Conservation (phyloP, 2,797 vertebrate species). For the Sebastes steindachneri region DNA sequence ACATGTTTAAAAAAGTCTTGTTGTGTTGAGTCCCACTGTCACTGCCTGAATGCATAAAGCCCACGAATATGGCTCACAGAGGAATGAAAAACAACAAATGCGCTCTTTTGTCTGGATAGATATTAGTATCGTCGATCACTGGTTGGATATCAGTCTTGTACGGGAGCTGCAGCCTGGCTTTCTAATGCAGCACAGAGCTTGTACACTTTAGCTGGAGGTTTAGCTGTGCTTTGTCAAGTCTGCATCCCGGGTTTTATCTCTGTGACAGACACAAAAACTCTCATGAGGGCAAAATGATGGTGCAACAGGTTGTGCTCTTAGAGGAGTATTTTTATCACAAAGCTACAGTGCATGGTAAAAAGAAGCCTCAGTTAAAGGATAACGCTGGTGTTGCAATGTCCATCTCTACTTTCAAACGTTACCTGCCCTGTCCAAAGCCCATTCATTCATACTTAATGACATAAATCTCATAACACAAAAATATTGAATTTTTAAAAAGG, state of each 20-base stretch:
- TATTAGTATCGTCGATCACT: slow-evolving; percentile 34
- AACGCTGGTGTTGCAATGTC: neutral
- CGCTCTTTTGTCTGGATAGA: slow-evolving; percentile 24
- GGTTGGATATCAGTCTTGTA: slow-evolving; percentile 29
- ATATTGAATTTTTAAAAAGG: neutral
- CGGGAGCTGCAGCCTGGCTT: neutral
- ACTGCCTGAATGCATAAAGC: slow-evolving; percentile 42
- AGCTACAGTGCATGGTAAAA: neutral
- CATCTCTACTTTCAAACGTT: neutral
- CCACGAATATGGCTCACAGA: slow-evolving; percentile 18
- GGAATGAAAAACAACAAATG: slow-evolving; percentile 39
- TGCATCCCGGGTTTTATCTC: neutral
- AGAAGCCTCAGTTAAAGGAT: neutral
- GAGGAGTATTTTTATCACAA: neutral
- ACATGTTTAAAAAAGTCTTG: slow-evolving; percentile 50
- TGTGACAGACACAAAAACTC: neutral
- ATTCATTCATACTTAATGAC: neutral
- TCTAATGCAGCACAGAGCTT: slow-evolving; percentile 2
- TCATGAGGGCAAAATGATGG: neutral
- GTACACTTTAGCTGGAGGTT: slow-evolving; percentile 14
- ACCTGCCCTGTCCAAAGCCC: neutral
- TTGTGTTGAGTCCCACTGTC: slow-evolving; percentile 37
- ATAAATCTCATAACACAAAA: neutral
- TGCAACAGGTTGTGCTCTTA: neutral
- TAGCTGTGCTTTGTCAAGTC: neutral